phyloP scores from a whole-genome alignment of 37 sponge, comb jelly and placozoan species.

The Spongilla lacustris region DNA sequence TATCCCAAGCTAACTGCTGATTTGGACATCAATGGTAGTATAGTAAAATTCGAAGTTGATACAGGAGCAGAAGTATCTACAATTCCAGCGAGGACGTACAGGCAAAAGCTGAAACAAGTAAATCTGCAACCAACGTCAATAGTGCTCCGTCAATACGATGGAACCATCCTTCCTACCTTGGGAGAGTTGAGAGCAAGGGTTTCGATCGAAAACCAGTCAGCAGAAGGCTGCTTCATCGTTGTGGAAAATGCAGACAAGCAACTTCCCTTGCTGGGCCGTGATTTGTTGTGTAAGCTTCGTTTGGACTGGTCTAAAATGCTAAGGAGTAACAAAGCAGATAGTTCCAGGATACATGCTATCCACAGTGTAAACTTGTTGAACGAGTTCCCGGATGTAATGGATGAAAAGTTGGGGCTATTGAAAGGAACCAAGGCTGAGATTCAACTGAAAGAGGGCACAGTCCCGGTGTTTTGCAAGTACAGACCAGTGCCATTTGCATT shows the following conservation, averaged over 20 bases:
- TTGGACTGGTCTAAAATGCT: no score
- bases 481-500: conserved; percentile 38
- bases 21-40: not conserved
- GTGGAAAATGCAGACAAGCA: conserved; percentile 4
- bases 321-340: no score
- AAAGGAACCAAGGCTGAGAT: not conserved
- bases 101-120: no score
- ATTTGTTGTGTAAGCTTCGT: no score
- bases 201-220: not conserved
- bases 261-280: not conserved
- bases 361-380: not conserved
- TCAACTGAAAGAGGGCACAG: not conserved
- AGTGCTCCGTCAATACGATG: conserved; percentile 9
- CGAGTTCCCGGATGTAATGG: not conserved
- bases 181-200: conserved; percentile 6
- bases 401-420: not conserved
- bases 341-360: not conserved
- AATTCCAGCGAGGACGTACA: no score
- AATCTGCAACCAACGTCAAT: not conserved
- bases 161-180: not conserved
- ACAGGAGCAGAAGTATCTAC: conserved; percentile 15
- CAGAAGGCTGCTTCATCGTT: not conserved
- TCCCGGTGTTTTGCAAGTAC: not conserved
- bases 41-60: conserved; percentile 3
- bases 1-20: no score